Percentiles rank a stretch among this genome's conserved stretches.
Conservation (phyloP, 1,140 invertebrate genomes). For the Lepeophtheirus salmonis region DNA sequence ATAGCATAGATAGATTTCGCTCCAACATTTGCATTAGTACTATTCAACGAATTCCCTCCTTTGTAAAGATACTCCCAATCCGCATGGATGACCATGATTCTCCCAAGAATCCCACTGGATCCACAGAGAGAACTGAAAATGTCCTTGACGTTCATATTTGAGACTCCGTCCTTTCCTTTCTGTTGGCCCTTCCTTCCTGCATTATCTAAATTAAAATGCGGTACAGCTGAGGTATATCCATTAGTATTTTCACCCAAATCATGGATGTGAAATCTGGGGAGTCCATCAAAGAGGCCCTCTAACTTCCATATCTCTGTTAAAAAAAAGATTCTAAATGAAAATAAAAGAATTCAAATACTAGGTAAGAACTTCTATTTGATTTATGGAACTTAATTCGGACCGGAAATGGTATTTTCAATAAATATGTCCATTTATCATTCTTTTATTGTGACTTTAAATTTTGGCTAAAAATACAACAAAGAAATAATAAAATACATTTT, state of each 20-base stretch:
- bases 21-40: conserved; percentile 51
- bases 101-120: conserved; percentile 57
- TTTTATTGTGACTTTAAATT: no score
- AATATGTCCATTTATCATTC: no score
- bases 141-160: conserved; percentile 56
- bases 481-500: no score
- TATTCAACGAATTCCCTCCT: conserved; percentile 79
- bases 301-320: no score
- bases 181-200: conserved; percentile 63
- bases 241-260: conserved; percentile 24
- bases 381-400: no score
- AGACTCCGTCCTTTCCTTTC: conserved; percentile 45
- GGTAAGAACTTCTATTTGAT: no score
- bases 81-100: conserved; percentile 44
- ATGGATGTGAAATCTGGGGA: conserved; percentile 89
- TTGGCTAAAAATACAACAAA: no score
- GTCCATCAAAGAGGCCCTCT: conserved; percentile 42
- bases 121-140: conserved; percentile 50
- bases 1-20: conserved; percentile 9
- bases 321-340: no score
- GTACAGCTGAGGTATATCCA: conserved; percentile 80
- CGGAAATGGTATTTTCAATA: no score
- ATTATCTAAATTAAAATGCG: conserved; percentile 79
- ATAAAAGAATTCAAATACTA: no score
- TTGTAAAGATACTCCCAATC: conserved; percentile 84